These are phyloP conservation scores for Cataglyphis livida DNA, from an alignment of 2,888 invertebrate species.

Conservation along the genomic window DNA sequence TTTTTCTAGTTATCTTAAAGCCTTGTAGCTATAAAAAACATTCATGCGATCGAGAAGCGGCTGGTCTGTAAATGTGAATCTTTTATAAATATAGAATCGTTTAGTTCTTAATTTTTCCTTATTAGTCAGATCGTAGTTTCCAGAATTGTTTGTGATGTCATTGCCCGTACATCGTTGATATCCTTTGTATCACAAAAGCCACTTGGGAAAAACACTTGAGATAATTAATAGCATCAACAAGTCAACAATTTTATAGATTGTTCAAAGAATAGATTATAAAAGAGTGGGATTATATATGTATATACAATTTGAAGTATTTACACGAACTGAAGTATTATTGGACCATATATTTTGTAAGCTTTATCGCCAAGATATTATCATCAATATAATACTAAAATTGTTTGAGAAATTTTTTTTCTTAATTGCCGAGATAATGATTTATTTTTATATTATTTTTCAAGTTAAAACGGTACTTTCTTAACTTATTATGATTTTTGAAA, in stretches of 20 bases:
- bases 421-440: not conserved
- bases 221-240: slow-evolving; percentile 19
- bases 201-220: slow-evolving; percentile 31
- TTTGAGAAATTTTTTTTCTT: not conserved
- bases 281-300: slow-evolving; percentile 5
- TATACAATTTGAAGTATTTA: slow-evolving; percentile 4
- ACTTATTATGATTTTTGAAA: not conserved
- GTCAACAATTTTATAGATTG: not conserved
- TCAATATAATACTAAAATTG: not conserved
- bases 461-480: not conserved
- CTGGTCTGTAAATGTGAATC: not conserved
- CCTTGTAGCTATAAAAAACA: not conserved
- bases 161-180: not conserved
- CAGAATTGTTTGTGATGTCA: slow-evolving; percentile 30
- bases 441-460: not conserved
- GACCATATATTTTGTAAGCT: not conserved
- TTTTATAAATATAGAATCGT: not conserved
- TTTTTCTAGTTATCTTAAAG: not conserved
- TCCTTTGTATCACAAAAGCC: not conserved
- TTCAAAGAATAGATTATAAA: slow-evolving; percentile 19
- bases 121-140: slow-evolving; percentile 30
- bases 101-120: not conserved
- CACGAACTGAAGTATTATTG: not conserved
- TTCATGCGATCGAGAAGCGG: not conserved
- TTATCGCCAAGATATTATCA: slow-evolving; percentile 9